These are phyloP conservation scores for Himalopsyche japonica DNA, from an alignment of 2,888 invertebrate genomes.

Conservation along the genomic window DNA sequence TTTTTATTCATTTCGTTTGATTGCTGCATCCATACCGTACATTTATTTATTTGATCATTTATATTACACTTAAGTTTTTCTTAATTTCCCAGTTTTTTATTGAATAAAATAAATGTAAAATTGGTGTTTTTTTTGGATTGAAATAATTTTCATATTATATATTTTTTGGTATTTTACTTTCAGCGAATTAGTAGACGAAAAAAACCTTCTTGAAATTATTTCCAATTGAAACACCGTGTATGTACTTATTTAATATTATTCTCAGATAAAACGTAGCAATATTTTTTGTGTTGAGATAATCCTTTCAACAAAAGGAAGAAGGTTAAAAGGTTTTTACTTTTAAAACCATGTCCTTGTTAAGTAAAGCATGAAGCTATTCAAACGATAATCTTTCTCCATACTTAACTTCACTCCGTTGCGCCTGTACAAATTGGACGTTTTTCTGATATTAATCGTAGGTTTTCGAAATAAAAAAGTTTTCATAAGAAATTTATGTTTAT, in stretches of 20 bases:
- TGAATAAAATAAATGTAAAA: no score
- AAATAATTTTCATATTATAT: no score
- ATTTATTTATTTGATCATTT: no score
- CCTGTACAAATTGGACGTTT: not conserved
- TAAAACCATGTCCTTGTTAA: not conserved
- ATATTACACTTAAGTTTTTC: no score
- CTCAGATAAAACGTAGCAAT: not conserved
- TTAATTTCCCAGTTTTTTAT: no score
- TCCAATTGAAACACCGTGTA: not conserved
- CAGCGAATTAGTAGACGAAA: no score
- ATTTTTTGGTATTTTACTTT: no score
- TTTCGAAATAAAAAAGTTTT: not conserved
- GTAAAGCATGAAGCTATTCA: not conserved
- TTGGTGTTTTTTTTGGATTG: no score
- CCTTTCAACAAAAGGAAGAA: not conserved
- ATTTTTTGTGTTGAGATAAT: not conserved
- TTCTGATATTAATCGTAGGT: not conserved
- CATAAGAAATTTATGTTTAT: not conserved
- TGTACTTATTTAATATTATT: not conserved
- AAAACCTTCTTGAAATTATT: not conserved
- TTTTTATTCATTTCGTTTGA: no score
- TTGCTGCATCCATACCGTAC: no score
- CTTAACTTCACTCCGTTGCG: not conserved
- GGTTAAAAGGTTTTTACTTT: not conserved
- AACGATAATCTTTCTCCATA: not conserved